Evolutionary conservation across 2,113 vertebrate genomes (phyloP).

Genomic region (Pseudolaguvia tuberculata): DNA sequence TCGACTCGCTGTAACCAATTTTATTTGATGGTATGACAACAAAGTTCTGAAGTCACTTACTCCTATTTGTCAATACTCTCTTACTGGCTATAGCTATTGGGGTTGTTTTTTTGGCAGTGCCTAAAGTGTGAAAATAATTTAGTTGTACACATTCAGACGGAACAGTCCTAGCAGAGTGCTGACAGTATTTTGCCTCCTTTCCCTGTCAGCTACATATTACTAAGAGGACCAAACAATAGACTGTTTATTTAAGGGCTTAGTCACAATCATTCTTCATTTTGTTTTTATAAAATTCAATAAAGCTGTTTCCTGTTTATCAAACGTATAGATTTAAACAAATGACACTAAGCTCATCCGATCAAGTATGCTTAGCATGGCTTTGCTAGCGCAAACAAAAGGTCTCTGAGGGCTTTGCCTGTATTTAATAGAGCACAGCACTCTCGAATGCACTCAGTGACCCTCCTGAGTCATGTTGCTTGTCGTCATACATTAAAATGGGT

Average conservation of each 20-base stretch:
- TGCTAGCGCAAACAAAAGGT: background rate
- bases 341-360: background rate
- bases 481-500: constrained; percentile 40
- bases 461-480: constrained; percentile 30
- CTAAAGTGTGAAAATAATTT: background rate
- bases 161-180: background rate
- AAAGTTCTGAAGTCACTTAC: background rate
- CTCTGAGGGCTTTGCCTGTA: constrained; percentile 8
- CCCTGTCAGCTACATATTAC: background rate
- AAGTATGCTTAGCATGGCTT: background rate
- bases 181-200: background rate
- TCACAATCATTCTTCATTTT: too few relatives aligned
- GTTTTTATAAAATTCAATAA: background rate
- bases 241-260: background rate
- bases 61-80: background rate
- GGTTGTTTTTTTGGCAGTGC: background rate
- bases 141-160: background rate
- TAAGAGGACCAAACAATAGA: background rate
- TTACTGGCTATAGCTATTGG: too few relatives aligned
- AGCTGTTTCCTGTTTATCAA: background rate
- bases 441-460: constrained; percentile 42
- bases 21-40: background rate
- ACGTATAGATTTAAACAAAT: background rate
- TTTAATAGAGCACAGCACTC: constrained; percentile 28
- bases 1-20: background rate